A percentile compares a stretch with the other conserved stretches of the same genome.
Evolutionary conservation across 2,113 vertebrate genomes (phyloP).

Genomic region (Dipodomys merriami): DNA sequence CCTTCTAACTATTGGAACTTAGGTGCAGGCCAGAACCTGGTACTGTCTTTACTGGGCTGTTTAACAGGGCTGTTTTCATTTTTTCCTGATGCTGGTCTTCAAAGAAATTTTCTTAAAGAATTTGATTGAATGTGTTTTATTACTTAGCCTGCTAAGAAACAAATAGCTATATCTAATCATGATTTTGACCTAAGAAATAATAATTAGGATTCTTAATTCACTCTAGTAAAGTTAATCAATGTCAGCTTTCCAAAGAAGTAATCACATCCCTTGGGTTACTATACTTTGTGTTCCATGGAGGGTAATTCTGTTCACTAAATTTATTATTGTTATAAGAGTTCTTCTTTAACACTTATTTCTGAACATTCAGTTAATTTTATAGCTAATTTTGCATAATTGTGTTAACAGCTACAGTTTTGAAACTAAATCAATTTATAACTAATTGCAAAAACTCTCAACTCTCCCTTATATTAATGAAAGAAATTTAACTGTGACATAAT

Average conservation of each 20-base stretch:
- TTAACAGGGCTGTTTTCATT: neutral
- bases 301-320: neutral
- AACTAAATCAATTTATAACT: conserved; percentile 61
- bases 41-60: neutral
- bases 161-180: neutral
- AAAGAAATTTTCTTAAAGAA: conserved; percentile 1
- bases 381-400: conserved; percentile 57
- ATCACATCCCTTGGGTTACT: neutral
- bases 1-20: neutral
- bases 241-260: neutral
- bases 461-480: conserved; percentile 48
- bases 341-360: conserved; percentile 56
- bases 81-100: neutral
- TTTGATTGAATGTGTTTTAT: neutral
- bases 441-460: conserved; percentile 61
- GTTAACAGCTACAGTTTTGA: conserved; percentile 57
- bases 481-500: conserved; percentile 48
- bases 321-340: neutral
- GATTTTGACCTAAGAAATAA: conserved; percentile 49
- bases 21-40: neutral
- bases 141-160: conserved; percentile 9
- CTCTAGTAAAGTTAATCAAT: conserved; percentile 5
- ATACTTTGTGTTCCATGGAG: neutral
- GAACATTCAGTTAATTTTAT: neutral
- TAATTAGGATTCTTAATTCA: neutral